Evolutionary conservation across 2,797 vertebrate species (phyloP), one percentile per base, ranked within the genome.

Genomic region (Antennarius maculatus): DNA sequence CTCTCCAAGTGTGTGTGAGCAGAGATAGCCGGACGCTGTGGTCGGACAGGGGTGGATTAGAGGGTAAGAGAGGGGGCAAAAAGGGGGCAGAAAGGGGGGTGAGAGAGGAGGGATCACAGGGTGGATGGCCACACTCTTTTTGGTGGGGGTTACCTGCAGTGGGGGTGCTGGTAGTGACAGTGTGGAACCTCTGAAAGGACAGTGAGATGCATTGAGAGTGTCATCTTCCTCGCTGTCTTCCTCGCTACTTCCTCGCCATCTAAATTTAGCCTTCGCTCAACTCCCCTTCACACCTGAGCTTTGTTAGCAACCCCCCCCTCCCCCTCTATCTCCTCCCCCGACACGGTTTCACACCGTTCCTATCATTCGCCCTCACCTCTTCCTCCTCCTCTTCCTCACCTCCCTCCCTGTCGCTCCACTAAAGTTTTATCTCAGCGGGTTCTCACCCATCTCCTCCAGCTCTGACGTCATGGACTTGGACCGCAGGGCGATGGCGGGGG

Each of bases 391-490:
- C 50, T 16, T 43, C 54, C 28, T 43, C 28, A 41, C 23, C 29
- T 55, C 50, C 48, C 15, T 3, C 46, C 1, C n/a, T 8, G 5
- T 34, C 23, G 31, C n/a, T 15, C 39, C 47, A 31, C 3, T 55
- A 52, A 63, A 31, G 11, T 43, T 58, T 9, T 55, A 61, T 16
- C 0, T 15, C 66, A 39, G 49, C 48, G 9, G 15, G 18, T 56
- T 76, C 96, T 96, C 92, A 97, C 96, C 96, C 95, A 97, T 96
- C 92, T 97, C 96, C 86, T 97, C 96, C 90, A 97, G 91, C 87
- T 97, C 96, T 18, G 96, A 97, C 62, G 96, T 97, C 96, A 97
- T 97, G 76, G 96, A 97, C 84, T 97, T 97, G 87, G 96, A 97
- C 47, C 96, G 93, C 28, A 97, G 89, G 15, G 96, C 96, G 77